Evolutionary conservation across 2,888 invertebrate genomes (phyloP), one percentile per base, ranked within the genome.

Genomic region (Deilephila porcellus): DNA sequence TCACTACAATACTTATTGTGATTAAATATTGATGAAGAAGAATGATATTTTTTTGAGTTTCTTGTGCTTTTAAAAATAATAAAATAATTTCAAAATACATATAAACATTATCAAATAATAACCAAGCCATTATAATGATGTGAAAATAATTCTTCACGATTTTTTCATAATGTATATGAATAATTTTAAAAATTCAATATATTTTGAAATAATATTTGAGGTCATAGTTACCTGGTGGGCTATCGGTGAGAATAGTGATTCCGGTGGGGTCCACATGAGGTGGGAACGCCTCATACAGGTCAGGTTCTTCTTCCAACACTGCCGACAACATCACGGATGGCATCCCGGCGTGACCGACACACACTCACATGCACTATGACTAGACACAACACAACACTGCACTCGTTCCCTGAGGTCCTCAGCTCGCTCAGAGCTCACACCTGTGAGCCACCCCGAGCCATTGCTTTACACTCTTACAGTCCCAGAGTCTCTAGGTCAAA

Each of bases 221-320:
- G 11, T 71, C 19, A 70, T 8, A 77, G 78, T 89, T 81, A 95
- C 95, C 95, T 86, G 95, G 95, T 77, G 96, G 96, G 87, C 96
- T 96, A 82, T 96, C 96, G 70, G 96, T 96, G 77, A 96, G 95
- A 81, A 96, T 96, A 45, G 97, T 96, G 83, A 98, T 97, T 83
- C 97, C 97, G 78, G 96, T 96, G 73, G 97, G 96, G 91, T 98
- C 98, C 79, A 98, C 98, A 90, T 97, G 97, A 75, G 97, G 96
- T 78, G 97, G 97, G 91, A 97, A 98, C 75, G 96, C 97, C 93
- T 97, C 97, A 84, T 97, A 97, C 85, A 97, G 95, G 90, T 97
- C 97, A 80, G 96, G 96, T 92, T 97, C 96, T 93, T 97, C 97
- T 94, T 96, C 97, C 85, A 96, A 95, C 90, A 97, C 96, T 82